Evolutionary conservation across 2,113 vertebrate species (phyloP).

Genomic region (Globicephala melas): DNA sequence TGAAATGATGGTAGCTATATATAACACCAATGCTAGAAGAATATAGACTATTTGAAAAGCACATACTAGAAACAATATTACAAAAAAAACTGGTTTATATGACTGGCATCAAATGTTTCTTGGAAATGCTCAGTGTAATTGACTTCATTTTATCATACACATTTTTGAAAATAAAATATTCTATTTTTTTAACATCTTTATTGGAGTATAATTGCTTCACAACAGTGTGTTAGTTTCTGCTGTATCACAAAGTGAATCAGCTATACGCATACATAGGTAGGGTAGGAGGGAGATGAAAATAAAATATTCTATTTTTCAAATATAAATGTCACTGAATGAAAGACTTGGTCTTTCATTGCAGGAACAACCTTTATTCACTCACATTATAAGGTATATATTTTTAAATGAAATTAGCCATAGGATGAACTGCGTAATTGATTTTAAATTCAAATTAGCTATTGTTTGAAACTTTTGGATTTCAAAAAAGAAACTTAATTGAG

Average conservation of each 20-base stretch:
- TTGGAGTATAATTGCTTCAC: no score
- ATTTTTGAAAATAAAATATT: constrained; percentile 1
- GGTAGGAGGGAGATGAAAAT: no score
- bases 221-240: no score
- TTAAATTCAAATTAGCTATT: not conserved
- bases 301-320: not conserved
- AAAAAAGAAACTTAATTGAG: not conserved
- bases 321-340: not conserved
- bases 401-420: not conserved
- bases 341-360: not conserved
- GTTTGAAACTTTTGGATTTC: not conserved
- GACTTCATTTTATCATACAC: not conserved
- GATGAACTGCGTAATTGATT: not conserved
- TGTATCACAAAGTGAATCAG: no score
- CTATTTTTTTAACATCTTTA: not conserved
- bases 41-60: not conserved
- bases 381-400: not conserved
- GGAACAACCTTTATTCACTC: not conserved
- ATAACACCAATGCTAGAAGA: not conserved
- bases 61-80: not conserved
- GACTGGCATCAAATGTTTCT: not conserved
- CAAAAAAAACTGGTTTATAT: not conserved
- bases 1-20: not conserved
- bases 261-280: no score
- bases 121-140: not conserved